Evolutionary conservation across 2,888 invertebrate genomes (phyloP), one percentile per base, ranked within the genome.

Genomic region (Galerucella calmariensis): DNA sequence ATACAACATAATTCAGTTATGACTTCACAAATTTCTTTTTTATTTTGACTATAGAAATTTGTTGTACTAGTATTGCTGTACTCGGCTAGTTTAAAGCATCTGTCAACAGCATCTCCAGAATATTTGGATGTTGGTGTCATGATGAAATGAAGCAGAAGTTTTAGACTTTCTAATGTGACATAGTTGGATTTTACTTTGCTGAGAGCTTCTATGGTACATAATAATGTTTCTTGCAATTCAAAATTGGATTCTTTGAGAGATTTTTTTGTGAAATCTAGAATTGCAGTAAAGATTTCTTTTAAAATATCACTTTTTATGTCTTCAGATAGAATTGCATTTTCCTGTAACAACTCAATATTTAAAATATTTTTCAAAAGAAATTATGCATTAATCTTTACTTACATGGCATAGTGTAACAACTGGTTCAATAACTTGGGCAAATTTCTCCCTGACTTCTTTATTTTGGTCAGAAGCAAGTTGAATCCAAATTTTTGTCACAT

Each of bases 41-140:
- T 91, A 82, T 92, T 91, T 82, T 90, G 89, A 68, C 89, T 89
- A 79, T 92, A 94, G 9, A 93, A 87, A 24, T 48, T 69, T 79
- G 90, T 90, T 0, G 91, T 89, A 0, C 90, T 90, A 59, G 88
- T 88, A 0, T 88, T 88, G 66, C 91, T 89, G 20, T 85, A 86
- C 81, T 89, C 88, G 14, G 92, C 91, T 11, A 93, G 87, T 79
- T 91, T 90, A 80, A 89, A 88, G 44, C 91, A 87, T 79, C 89
- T 90, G 10, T 90, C 88, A 0, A 89, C 89, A 12, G 92, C 92
- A 81, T 90, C 90, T 1, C 90, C 88, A 9, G 89, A 88, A 41
- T 90, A 87, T 53, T 89, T 88, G 66, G 92, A 91, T 69, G 90
- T 90, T 12, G 91, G 91, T 80, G 92, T 89, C 89, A 92, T 90